phyloP scores from a whole-genome alignment of 2,113 vertebrate species.

The Hypomesus transpacificus region DNA sequence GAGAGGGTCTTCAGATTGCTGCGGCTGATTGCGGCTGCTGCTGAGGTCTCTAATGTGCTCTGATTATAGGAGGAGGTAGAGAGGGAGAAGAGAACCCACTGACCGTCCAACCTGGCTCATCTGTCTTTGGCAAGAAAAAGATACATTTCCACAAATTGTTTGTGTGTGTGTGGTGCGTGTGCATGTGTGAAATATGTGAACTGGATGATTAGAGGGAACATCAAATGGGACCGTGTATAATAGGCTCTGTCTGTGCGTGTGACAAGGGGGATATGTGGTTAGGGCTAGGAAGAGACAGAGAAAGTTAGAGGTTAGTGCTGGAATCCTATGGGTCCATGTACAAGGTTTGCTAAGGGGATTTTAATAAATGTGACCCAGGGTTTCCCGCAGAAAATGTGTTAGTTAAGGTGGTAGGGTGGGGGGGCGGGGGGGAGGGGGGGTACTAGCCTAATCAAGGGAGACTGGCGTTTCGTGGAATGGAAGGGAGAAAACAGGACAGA shows the following conservation, averaged over 20 bases:
- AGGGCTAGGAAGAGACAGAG: background rate
- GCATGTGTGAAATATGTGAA: background rate
- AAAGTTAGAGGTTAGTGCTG: conserved; percentile 15
- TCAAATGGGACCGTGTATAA: conserved; percentile 14
- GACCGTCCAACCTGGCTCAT: conserved; percentile 28
- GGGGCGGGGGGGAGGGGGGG: no score
- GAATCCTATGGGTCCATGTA: conserved; percentile 43
- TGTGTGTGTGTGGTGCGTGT: background rate
- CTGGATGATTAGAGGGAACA: conserved; percentile 9
- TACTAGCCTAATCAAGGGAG: no score
- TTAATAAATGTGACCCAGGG: conserved; percentile 60
- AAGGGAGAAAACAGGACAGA: no score
- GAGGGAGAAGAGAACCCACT: background rate
- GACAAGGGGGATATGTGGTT: background rate
- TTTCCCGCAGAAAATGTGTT: no score
- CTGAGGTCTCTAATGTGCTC: conserved; percentile 38
- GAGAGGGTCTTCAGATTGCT: conserved; percentile 17
- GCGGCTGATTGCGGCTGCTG: conserved; percentile 42
- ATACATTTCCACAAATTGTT: conserved; percentile 4
- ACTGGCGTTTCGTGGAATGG: no score
- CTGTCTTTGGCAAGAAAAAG: conserved; percentile 18
- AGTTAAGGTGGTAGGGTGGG: no score
- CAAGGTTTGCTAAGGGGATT: conserved; percentile 53
- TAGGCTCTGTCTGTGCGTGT: conserved; percentile 6
- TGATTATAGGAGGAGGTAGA: conserved; percentile 21